Base-by-base conservation (phyloP, 1,140 invertebrate genomes). In the Paramacrobiotus metropolitanus region DNA sequence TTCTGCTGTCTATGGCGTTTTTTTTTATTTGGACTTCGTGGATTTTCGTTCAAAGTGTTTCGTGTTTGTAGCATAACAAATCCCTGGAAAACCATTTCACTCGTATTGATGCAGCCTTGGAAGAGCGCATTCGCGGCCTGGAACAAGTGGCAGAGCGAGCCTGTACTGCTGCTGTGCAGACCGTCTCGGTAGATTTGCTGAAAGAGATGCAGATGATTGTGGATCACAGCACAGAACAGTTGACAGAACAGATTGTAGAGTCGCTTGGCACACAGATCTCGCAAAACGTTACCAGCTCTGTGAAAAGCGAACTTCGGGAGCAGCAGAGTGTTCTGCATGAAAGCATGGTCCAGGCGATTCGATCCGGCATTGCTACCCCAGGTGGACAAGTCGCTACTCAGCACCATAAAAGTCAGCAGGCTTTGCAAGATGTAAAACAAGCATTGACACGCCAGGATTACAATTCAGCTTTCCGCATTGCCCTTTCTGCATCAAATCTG, bases 381-480 rank as follows among this genome's bases (percentile, higher is more conserved):
- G 76, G 79, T 1, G 74, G 76, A 45, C 67, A 74, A n/a, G 71
- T 76, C 40, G 80, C 82, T 69, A 70, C 77, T n/a, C 78, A 80
- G 64, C 75, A 77, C 24, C 74, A 79, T n/a, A 81, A 83, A 65
- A 81, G 90, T 55, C 76, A 83, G 65, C 78, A 82, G 28, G 73
- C 85, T n/a, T 72, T 90, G 21, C 73, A 77, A 31, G 77, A 80
- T 64, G 83, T 40, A 9, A 40, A 40, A n/a, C 9, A 9, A n/a
- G 34, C 34, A n/a, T n/a, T 40, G 9, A n/a, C 9, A 9, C 9
- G n/a, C 9, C 34, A 84, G 2, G 82, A 87, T 68, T 74, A 83
- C 1, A 87, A 88, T 73, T 79, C 82, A 59, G 88, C 87, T 18
- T 91, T 93, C 71, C 85, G 91, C 71, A 68, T 72, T 75, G 89